phyloP scores from a whole-genome alignment of 2,888 invertebrate genomes.

The Oxycera nigricornis region DNA sequence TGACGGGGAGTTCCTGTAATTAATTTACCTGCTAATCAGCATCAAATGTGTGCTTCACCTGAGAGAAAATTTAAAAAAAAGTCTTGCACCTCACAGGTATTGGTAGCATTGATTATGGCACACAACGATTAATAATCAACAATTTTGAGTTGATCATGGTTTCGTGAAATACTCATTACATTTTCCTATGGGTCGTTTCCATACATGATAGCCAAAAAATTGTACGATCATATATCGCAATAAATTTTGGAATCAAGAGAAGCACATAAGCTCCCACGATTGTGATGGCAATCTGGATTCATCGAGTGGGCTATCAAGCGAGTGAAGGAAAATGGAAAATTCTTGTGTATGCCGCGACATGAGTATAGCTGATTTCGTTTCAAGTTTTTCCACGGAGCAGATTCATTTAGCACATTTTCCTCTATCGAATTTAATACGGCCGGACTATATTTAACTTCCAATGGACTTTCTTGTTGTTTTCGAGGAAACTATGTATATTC shows the following conservation, averaged over 20 bases:
- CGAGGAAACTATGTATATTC: conserved; percentile 9
- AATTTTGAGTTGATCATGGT: too few species aligned
- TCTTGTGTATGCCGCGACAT: neutral
- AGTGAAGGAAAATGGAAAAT: conserved; percentile 15
- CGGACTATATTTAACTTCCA: conserved; percentile 30
- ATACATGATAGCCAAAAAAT: neutral
- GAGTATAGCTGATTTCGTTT: conserved; percentile 36
- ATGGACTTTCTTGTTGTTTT: conserved; percentile 34
- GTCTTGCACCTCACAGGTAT: too few species aligned
- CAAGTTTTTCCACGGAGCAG: neutral
- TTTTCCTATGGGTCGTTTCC: neutral
- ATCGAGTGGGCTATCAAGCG: neutral
- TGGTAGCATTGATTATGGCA: too few species aligned
- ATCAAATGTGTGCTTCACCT: too few species aligned
- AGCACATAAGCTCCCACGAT: neutral
- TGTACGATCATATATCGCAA: neutral
- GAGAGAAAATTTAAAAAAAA: too few species aligned
- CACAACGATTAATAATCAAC: too few species aligned
- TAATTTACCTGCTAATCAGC: too few species aligned
- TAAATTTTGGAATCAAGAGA: neutral
- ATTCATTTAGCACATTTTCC: conserved; percentile 34
- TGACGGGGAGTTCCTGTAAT: too few species aligned
- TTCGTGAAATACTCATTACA: neutral
- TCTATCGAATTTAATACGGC: conserved; percentile 25
- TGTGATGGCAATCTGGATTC: conserved; percentile 26